A percentile compares a stretch with the other conserved stretches of the same genome.
These are phyloP conservation scores for Hippocampus kuda DNA, from an alignment of 2,797 vertebrate species.

Conservation along the genomic window DNA sequence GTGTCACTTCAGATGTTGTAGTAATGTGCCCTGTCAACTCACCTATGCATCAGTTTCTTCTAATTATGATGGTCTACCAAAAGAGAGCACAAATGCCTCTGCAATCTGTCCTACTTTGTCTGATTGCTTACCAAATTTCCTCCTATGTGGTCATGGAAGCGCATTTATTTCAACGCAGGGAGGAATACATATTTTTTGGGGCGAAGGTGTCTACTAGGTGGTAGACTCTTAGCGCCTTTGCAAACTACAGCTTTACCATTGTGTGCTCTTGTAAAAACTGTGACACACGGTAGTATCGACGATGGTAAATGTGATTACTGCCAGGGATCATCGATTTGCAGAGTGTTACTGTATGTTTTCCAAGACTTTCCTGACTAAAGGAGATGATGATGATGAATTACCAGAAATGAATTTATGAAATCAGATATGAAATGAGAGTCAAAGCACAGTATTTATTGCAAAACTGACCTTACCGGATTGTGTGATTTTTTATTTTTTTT, in stretches of 20 bases:
- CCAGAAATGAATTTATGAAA: not conserved
- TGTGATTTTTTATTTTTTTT: not conserved
- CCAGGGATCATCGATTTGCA: not conserved
- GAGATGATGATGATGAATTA: not conserved
- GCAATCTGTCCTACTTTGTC: not conserved
- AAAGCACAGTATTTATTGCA: not conserved
- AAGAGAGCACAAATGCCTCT: not conserved
- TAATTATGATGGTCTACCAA: not conserved
- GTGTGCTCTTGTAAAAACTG: not conserved
- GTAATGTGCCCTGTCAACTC: not conserved
- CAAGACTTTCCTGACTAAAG: not conserved
- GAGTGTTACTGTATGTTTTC: not conserved
- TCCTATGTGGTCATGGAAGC: not conserved
- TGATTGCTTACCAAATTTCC: not conserved
- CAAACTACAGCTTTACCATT: not conserved
- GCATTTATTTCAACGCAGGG: not conserved
- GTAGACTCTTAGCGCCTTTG: not conserved
- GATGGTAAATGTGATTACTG: not conserved
- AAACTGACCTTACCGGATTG: not conserved
- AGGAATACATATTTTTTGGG: not conserved
- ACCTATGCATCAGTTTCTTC: not conserved
- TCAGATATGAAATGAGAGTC: not conserved
- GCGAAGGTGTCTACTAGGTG: too few species aligned
- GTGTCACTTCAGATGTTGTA: not conserved
- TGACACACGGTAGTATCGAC: not conserved